These are phyloP conservation scores for Bryconaethiops microstoma DNA, from an alignment of 2,797 vertebrate species.

Conservation along the genomic window DNA sequence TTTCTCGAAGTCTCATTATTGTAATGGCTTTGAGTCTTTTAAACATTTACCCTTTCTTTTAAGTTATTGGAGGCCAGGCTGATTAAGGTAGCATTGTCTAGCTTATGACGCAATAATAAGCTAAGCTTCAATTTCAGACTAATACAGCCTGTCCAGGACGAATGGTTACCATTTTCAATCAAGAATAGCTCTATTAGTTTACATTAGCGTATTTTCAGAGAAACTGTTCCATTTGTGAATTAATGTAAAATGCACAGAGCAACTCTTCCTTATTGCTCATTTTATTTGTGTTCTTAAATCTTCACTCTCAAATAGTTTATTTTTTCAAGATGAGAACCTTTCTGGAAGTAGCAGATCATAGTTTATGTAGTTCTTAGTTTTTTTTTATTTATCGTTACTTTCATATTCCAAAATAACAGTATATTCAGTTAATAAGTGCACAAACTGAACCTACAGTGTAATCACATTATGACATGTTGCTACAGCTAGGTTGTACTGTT, in stretches of 20 bases:
- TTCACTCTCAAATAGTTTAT: not conserved
- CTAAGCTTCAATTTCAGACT: not conserved
- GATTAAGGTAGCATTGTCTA: not conserved
- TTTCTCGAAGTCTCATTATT: slow-evolving; percentile 9
- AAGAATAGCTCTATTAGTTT: not conserved
- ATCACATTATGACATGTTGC: not conserved
- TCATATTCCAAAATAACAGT: not conserved
- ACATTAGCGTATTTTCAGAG: not conserved
- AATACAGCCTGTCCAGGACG: not conserved
- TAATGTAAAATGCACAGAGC: not conserved
- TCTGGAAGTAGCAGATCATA: not conserved
- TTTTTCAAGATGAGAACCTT: too few relatives aligned
- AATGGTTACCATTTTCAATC: not conserved
- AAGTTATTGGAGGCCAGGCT: not conserved
- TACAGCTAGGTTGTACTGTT: not conserved
- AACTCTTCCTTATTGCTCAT: not conserved
- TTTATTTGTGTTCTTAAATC: not conserved
- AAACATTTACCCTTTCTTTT: not conserved
- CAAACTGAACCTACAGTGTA: not conserved
- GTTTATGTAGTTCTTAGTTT: not conserved
- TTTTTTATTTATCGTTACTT: too few relatives aligned
- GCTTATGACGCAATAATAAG: not conserved
- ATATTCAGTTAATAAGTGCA: not conserved
- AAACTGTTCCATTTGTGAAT: not conserved
- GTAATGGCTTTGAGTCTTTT: slow-evolving; percentile 6